phyloP scores from a whole-genome alignment of 2,113 vertebrate species.

The Phaethornis superciliosus region DNA sequence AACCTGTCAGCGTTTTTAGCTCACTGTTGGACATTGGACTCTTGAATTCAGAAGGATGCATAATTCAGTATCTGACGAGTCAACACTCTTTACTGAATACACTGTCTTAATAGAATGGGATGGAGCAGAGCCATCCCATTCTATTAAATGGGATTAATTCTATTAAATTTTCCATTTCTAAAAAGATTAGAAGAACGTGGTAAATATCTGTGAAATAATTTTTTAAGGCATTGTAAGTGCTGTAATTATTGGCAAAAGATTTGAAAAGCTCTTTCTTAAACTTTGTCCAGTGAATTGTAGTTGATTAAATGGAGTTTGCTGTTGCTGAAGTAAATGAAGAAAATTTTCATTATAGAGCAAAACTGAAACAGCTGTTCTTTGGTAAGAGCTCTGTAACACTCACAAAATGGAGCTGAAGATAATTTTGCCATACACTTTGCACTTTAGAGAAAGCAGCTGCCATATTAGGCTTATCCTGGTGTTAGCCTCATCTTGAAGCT shows the following conservation, averaged over 20 bases:
- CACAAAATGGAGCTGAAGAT: neutral
- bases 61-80: neutral
- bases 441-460: rapidly evolving
- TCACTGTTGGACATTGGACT: neutral
- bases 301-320: neutral
- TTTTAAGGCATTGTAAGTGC: neutral
- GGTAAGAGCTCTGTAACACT: neutral
- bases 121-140: neutral
- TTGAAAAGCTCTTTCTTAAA: neutral
- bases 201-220: neutral
- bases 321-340: neutral
- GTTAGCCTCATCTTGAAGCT: neutral
- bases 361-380: neutral
- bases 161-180: neutral
- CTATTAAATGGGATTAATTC: neutral
- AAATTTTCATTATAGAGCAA: neutral
- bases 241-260: neutral
- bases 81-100: neutral
- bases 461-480: neutral
- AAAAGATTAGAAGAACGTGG: neutral
- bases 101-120: neutral
- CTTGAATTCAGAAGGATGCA: neutral
- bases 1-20: neutral
- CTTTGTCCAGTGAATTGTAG: neutral
- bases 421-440: neutral